phyloP scores from a whole-genome alignment of 2,113 vertebrate genomes.

The Saccopteryx leptura region DNA sequence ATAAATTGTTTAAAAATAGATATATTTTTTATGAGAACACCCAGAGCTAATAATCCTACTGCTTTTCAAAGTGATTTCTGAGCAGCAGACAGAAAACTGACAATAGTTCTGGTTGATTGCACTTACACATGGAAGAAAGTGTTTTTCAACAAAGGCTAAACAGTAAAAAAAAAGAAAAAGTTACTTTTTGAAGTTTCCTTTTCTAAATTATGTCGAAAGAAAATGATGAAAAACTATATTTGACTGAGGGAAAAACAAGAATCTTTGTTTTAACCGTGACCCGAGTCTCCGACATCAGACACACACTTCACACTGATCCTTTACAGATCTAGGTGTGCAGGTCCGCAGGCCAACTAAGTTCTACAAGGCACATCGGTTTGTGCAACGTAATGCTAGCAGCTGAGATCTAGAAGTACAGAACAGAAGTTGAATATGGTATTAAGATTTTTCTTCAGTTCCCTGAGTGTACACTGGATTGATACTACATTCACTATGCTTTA shows the following conservation, averaged over 20 bases:
- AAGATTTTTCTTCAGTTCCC: not conserved
- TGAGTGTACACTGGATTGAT: constrained; percentile 5
- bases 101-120: not conserved
- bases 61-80: constrained; percentile 62
- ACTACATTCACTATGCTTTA: not conserved
- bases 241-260: constrained; percentile 16
- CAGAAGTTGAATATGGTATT: not conserved
- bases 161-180: not conserved
- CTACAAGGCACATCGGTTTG: constrained; percentile 74
- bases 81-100: constrained; percentile 51
- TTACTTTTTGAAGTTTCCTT: constrained; percentile 30
- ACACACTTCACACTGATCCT: not conserved
- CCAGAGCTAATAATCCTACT: constrained; percentile 43
- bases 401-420: constrained; percentile 46
- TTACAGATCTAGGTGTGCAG: constrained; percentile 2
- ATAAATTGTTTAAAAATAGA: constrained; percentile 70
- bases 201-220: constrained; percentile 47
- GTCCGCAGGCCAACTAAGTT: not conserved
- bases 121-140: constrained; percentile 38
- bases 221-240: constrained; percentile 45
- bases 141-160: constrained; percentile 22
- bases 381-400: not conserved
- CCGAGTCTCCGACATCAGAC: not conserved
- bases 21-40: constrained; percentile 12
- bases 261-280: not conserved